Evolutionary conservation across 2,888 invertebrate species (phyloP).

Genomic region (Idaea aversata): DNA sequence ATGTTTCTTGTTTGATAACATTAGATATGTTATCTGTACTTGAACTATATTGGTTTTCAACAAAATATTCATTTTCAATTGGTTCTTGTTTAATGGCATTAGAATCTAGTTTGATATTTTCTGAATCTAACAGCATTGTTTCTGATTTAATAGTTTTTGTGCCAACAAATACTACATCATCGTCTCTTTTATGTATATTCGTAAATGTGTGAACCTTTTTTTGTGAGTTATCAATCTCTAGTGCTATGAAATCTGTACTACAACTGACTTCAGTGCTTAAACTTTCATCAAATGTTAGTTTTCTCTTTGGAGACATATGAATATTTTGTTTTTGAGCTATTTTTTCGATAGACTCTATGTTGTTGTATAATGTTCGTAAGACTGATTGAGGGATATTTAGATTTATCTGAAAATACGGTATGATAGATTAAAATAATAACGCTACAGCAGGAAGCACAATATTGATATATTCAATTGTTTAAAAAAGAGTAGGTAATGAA

Average conservation of each 20-base stretch:
- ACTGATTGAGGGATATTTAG: slow-evolving; percentile 52
- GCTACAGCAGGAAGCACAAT: too few relatives aligned
- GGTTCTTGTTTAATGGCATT: neutral
- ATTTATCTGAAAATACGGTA: slow-evolving; percentile 41
- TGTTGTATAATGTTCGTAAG: slow-evolving; percentile 39
- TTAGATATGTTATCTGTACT: slow-evolving; percentile 5
- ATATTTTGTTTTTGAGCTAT: slow-evolving; percentile 48
- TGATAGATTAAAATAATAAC: too few relatives aligned
- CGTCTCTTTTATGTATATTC: slow-evolving; percentile 17
- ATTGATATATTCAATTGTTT: too few relatives aligned
- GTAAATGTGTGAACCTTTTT: slow-evolving; percentile 9
- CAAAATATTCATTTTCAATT: slow-evolving; percentile 3
- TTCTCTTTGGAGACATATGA: slow-evolving; percentile 34
- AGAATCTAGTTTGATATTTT: neutral
- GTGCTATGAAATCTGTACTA: slow-evolving; percentile 18
- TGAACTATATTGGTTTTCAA: slow-evolving; percentile 13
- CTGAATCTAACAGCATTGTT: neutral
- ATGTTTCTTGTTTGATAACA: neutral
- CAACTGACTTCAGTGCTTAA: slow-evolving; percentile 12
- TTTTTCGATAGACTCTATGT: slow-evolving; percentile 45
- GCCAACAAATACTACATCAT: slow-evolving; percentile 18
- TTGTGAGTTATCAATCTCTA: slow-evolving; percentile 10
- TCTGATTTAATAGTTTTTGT: slow-evolving; percentile 6
- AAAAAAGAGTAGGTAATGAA: too few relatives aligned
- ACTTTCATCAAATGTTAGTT: slow-evolving; percentile 21